Conservation (phyloP, 2,797 vertebrate species). For the Dallia pectoralis region DNA sequence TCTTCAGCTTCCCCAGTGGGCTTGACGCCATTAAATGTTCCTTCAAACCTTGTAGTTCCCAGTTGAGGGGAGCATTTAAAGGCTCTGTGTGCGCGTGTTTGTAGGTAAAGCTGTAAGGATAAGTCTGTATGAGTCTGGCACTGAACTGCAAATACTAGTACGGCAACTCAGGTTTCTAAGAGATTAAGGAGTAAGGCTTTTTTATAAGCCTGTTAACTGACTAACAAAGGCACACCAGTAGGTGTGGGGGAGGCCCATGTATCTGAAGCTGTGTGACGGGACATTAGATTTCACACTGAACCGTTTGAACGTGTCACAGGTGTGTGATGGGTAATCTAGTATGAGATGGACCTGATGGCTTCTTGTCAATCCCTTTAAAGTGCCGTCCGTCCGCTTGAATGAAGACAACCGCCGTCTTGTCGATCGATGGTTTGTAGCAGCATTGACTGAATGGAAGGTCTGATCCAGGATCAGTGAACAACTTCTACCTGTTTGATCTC, state of each 20-base stretch:
- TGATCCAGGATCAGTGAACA: not conserved
- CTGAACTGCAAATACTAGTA: constrained; percentile 54
- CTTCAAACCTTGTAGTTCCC: not conserved
- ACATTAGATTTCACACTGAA: not conserved
- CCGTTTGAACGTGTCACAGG: not conserved
- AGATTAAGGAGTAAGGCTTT: constrained; percentile 52
- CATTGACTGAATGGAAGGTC: not conserved
- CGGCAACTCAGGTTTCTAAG: constrained; percentile 69
- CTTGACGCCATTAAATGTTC: not conserved
- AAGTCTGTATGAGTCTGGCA: constrained; percentile 15
- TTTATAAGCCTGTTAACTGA: constrained; percentile 28
- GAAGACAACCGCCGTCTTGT: not conserved
- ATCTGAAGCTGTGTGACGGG: not conserved
- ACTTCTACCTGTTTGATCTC: not conserved
- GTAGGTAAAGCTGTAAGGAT: constrained; percentile 12
- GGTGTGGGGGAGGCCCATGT: not conserved
- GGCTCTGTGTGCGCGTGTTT: constrained; percentile 5
- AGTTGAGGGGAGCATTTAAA: not conserved
- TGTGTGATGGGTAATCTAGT: not conserved
- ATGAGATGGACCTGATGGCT: not conserved
- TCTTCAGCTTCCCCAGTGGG: not conserved
- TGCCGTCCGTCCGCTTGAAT: not conserved
- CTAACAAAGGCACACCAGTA: constrained; percentile 41
- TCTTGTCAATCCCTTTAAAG: constrained; percentile 6
- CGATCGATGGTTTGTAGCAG: constrained; percentile 7